Evolutionary conservation across 35 echinoderm and acorn worm genomes (phyloP).

Genomic region (Diadema setosum): DNA sequence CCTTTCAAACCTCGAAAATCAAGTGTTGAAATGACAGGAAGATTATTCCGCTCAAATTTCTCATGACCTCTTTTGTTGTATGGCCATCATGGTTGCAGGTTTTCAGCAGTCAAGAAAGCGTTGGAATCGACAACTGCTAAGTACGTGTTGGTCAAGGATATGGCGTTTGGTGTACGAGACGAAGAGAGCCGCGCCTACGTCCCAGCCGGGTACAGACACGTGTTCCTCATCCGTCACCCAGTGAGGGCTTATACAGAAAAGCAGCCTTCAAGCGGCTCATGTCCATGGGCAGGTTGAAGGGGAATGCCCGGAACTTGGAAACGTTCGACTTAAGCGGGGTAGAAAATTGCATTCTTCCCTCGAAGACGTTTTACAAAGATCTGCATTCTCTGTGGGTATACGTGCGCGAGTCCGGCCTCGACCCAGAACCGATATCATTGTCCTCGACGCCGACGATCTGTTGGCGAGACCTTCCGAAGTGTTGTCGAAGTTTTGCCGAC

Average conservation of each 20-base stretch:
- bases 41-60: too few relatives aligned
- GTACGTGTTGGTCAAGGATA: not conserved
- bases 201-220: not conserved
- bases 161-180: not conserved
- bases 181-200: not conserved
- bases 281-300: not conserved
- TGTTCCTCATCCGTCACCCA: not conserved
- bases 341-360: not conserved
- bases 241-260: not conserved
- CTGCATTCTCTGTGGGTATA: not conserved
- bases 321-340: not conserved
- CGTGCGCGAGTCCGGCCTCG: not conserved
- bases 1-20: too few relatives aligned
- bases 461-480: not conserved
- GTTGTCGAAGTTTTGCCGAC: not conserved
- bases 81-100: too few relatives aligned
- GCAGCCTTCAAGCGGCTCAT: not conserved
- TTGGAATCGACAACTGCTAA: not conserved
- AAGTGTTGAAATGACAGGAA: too few relatives aligned
- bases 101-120: not conserved
- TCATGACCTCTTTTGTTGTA: too few relatives aligned
- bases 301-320: not conserved
- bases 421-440: not conserved
- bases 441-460: conserved; percentile 6
- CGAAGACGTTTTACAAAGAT: not conserved